Percentiles rank a stretch among this genome's conserved stretches.
Conservation (phyloP, 2,797 vertebrate species). For the Cuniculus paca region DNA sequence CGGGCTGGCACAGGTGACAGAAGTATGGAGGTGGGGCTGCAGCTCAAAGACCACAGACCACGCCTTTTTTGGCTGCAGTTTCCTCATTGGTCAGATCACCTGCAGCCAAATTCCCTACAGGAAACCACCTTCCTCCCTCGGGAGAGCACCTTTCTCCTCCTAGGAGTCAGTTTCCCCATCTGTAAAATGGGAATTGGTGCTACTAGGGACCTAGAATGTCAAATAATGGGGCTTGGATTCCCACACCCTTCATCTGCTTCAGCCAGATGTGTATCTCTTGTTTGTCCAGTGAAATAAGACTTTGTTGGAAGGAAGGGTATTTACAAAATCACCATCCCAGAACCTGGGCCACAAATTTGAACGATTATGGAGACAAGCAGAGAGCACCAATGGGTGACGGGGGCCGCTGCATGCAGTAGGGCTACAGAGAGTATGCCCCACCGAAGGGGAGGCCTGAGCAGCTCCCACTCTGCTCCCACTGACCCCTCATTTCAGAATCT, state of each 20-base stretch:
- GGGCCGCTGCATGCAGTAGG: too few relatives aligned
- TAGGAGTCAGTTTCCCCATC: neutral
- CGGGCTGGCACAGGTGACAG: constrained; percentile 62
- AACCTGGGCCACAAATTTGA: neutral
- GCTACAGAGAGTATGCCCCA: fast-evolving
- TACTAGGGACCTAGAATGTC: neutral
- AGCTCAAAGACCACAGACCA: neutral
- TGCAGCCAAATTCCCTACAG: neutral
- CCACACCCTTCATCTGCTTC: neutral
- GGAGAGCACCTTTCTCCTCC: neutral
- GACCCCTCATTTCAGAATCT: neutral
- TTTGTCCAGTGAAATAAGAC: neutral
- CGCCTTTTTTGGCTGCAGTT: neutral
- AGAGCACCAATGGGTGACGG: neutral
- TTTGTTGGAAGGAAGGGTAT: constrained; percentile 7
- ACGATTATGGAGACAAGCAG: neutral
- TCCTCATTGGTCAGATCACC: neutral
- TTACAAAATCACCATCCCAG: neutral
- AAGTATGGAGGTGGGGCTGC: neutral
- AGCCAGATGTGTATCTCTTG: neutral
- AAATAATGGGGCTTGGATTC: neutral
- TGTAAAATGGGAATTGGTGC: neutral
- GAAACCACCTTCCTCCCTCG: neutral
- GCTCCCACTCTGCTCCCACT: neutral
- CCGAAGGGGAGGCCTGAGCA: neutral